Percentiles rank a stretch among this genome's conserved stretches.
Conservation (phyloP, 2,113 vertebrate species). For the Chrysemys picta region DNA sequence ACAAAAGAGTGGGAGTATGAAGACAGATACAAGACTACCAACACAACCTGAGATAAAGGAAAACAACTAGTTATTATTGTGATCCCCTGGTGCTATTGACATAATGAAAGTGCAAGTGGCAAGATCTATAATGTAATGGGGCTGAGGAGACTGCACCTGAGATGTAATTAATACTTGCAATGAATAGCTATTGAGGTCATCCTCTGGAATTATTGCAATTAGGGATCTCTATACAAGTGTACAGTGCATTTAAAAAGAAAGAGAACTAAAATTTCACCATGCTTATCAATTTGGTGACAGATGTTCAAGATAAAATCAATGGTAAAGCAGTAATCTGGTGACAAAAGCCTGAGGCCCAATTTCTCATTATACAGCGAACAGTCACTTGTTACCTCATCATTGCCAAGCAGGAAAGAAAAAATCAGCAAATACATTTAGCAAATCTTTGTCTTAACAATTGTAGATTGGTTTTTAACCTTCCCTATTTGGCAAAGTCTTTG, state of each 20-base stretch:
- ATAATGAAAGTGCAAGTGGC: neutral
- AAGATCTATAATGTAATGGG: neutral
- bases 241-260: neutral
- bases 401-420: neutral
- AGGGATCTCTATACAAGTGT: neutral
- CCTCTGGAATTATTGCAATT: neutral
- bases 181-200: neutral
- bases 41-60: neutral
- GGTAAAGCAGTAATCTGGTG: neutral
- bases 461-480: neutral
- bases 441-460: neutral
- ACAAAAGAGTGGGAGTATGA: neutral
- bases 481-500: neutral
- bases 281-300: neutral
- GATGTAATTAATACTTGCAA: neutral
- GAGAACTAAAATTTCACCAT: neutral
- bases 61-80: neutral
- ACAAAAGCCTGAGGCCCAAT: neutral
- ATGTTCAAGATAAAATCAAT: neutral
- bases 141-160: neutral
- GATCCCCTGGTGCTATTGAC: neutral
- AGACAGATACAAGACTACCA: neutral
- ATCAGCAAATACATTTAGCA: neutral
- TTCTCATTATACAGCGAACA: neutral
- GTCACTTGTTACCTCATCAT: neutral